Evolutionary conservation across 1,140 invertebrate species (phyloP).

Genomic region (Listronotus bonariensis): DNA sequence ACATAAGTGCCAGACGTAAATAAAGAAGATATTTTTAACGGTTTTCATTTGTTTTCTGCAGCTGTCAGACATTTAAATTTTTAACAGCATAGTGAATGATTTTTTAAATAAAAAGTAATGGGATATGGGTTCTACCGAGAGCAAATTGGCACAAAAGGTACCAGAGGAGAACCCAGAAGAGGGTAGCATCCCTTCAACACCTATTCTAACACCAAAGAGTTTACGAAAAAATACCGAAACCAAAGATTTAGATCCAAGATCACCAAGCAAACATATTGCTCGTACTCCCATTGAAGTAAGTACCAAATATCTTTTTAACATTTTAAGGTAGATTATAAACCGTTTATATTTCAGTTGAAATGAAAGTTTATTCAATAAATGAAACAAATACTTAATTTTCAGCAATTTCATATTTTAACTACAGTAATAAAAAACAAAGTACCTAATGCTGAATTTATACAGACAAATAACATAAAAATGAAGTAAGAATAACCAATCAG

Average conservation of each 20-base stretch:
- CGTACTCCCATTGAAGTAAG: slow-evolving; percentile 56
- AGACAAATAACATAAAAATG: too few relatives aligned
- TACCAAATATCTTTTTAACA: background rate
- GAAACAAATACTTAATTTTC: too few relatives aligned
- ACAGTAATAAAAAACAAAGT: too few relatives aligned
- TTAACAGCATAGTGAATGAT: too few relatives aligned
- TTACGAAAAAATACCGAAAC: slow-evolving; percentile 6
- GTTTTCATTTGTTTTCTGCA: too few relatives aligned
- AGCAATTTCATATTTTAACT: slow-evolving; percentile 3
- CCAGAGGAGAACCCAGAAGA: background rate
- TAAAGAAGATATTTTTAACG: background rate
- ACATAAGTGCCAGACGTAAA: background rate
- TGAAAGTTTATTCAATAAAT: too few relatives aligned
- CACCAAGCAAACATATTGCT: slow-evolving; percentile 55
- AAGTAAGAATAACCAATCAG: too few relatives aligned
- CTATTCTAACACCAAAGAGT: slow-evolving; percentile 39
- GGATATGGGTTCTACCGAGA: background rate
- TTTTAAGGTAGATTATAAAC: too few relatives aligned
- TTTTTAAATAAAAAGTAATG: background rate
- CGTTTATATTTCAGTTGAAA: too few relatives aligned
- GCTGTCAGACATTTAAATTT: too few relatives aligned
- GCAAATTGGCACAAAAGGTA: background rate
- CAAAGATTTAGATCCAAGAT: slow-evolving; percentile 53
- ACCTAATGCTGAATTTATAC: slow-evolving; percentile 3
- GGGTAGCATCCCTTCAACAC: slow-evolving; percentile 37